Evolutionary conservation across 2,113 vertebrate genomes (phyloP), one percentile per base, ranked within the genome.

Genomic region (Cavia porcellus): DNA sequence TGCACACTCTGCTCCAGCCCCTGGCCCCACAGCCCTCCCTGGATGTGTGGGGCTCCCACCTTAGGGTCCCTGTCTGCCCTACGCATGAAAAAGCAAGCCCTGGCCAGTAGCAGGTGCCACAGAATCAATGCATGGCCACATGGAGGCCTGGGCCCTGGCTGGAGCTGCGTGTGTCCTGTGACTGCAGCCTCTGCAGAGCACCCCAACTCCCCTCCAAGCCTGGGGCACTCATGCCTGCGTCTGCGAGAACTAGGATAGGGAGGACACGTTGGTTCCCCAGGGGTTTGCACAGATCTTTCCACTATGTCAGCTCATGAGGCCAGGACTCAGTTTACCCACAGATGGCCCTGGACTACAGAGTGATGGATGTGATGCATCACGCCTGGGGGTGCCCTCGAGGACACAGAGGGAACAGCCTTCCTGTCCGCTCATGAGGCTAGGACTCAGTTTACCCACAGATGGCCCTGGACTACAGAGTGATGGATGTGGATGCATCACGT

Each of bases 161-260:
- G 32, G 11, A n/a, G 30, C 30, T n/a, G 19, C 28, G 3, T 92
- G 47, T 55, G 74, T 52, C 35, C 30, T 11, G 6, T 28, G 45
- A 52, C 32, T 77, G 15, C 13, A 25, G 59, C 24, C 22, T 50
- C 72, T 9, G 20, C 12, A 13, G 19, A n/a, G 20, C 1, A 3
- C 70, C 17, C 9, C 7, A 10, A 1, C 1, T 9, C 20, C n/a
- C n/a, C 19, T 20, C 70, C 35, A 20, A 0, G 7, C 20, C 15
- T 77, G n/a, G 80, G n/a, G 68, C 64, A 35, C 45, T 7, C 64
- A n/a, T 13, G 1, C 2, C 86, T 20, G 5, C 20, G 38, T 57
- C 24, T 17, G 32, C 15, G 13, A 19, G 32, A 35, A 70, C 32
- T 1, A 8, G 66, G 66, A 3, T 3, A 0, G 6, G 38, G 72